Conservation (phyloP, 2,888 invertebrate genomes). For the Volucella zonaria region DNA sequence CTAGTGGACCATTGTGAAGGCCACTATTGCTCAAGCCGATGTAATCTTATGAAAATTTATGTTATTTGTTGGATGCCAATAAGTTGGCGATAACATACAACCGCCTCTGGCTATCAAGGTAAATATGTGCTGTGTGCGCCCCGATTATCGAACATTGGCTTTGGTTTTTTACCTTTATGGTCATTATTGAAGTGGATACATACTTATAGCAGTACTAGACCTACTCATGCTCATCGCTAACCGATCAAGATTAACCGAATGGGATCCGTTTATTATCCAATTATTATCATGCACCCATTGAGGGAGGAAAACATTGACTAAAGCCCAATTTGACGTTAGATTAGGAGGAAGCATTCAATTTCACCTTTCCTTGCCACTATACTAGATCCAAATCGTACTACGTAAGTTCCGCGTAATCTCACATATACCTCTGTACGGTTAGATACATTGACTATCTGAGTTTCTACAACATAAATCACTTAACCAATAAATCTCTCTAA, state of each 20-base stretch:
- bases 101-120: slow-evolving; percentile 40
- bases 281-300: slow-evolving; percentile 8
- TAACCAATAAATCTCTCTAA: slow-evolving; percentile 61
- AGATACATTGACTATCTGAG: slow-evolving; percentile 23
- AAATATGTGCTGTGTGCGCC: slow-evolving; percentile 6
- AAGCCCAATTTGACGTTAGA: slow-evolving; percentile 23
- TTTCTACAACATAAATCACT: slow-evolving; percentile 43
- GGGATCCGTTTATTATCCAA: slow-evolving; percentile 45
- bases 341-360: slow-evolving; percentile 17
- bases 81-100: slow-evolving; percentile 44
- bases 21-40: slow-evolving; percentile 29
- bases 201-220: too few relatives aligned
- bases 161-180: neutral
- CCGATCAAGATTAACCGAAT: slow-evolving; percentile 38
- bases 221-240: slow-evolving; percentile 30
- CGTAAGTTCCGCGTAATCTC: neutral
- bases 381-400: neutral
- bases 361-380: neutral
- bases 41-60: slow-evolving; percentile 50
- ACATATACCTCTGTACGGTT: slow-evolving; percentile 26
- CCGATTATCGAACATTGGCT: slow-evolving; percentile 35
- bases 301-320: slow-evolving; percentile 23
- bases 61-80: slow-evolving; percentile 37
- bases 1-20: slow-evolving; percentile 27
- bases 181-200: neutral